Evolutionary conservation across 2,113 vertebrate species (phyloP), one percentile per base, ranked within the genome.

Genomic region (Cephalopterus ornatus): DNA sequence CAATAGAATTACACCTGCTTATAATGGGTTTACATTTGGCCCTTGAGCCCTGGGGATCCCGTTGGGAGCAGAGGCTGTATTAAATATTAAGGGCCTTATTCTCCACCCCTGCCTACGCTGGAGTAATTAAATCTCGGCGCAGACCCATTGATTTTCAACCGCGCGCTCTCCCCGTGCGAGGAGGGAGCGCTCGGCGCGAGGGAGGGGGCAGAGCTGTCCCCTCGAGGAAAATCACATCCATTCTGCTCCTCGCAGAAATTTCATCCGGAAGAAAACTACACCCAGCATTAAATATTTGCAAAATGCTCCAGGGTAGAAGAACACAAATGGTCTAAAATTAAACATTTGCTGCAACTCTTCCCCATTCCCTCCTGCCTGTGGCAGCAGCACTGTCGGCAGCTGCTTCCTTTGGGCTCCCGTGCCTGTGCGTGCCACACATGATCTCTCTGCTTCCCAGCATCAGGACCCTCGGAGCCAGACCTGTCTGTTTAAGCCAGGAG

Each of bases 51-150:
- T 2, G 1, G 86, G 94, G 88, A 94, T 94, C 76, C 94, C 86
- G 79, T 18, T 6, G 84, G 84, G 94, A 96, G 80, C 77, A 85
- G 58, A 91, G 68, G 73, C 56, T 58, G 37, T 92, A 96, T 97
- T 92, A 96, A 97, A 96, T 96, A 96, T 96, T 96, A 95, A 97
- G 93, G 80, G 76, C 70, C 92, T 87, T 72, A 83, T 92, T 92
- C 96, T 93, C 92, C 93, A 89, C 68, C 93, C 92, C 85, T 94
- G 95, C 93, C 88, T 75, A 42, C 0, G 4, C 86, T 22, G 46
- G 47, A 53, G 83, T 95, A 96, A 96, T 96, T 95, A 93, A 96
- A 96, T 89, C 91, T 91, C 92, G 16, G 44, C 5, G 66, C 74
- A 85, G 88, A 30, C 32, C 82, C 93, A 95, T 89, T 68, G 96